Evolutionary conservation across 1,140 invertebrate species (phyloP), one percentile per base, ranked within the genome.

Genomic region (Oscheius sp.): DNA sequence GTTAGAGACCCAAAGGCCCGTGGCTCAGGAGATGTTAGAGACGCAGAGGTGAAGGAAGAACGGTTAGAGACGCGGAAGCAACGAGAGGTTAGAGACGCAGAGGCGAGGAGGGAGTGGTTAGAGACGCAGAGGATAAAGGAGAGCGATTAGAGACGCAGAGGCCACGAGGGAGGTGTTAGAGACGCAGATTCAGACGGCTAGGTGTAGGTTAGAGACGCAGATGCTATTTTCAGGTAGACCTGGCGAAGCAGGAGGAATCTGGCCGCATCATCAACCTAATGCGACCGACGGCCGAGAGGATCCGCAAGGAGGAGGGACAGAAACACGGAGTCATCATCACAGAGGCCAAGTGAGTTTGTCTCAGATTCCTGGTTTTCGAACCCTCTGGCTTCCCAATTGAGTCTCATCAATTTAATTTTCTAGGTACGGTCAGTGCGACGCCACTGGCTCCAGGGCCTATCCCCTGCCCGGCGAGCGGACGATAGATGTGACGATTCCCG

Each of bases 401-500:
- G 10, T 36, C 0, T 32, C 61, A 10, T 0, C 61, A n/a, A n/a
- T n/a, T n/a, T n/a, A n/a, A n/a, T n/a, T 55, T 68, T 55, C 45
- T 23, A 55, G 65, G 34, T 74, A 74, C 38, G 72, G 72, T 1
- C 63, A 68, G n/a, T 67, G 71, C 29, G 80, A 77, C 42, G 34
- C 38, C 20, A 59, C 71, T 46, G 71, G 71, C 29, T 66, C 78
- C 20, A 58, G 68, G 23, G 23, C 42, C 7, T 81, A 81, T 75
- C 81, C 81, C 7, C 32, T 81, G 3, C 68, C 78, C 23, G 79
- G 82, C 4, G 73, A 86, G 72, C 90, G 92, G 80, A 88, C 92
- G 10, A 91, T 97, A 65, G 93, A 96, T 85, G 94, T 97, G 1
- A 94, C 92, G 2, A 89, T 96, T 78, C 93, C 93, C 1, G 81